A percentile compares a stretch with the other conserved stretches of the same genome.
phyloP scores from a whole-genome alignment of 1,140 invertebrate species.

The Luehdorfia chinensis region DNA sequence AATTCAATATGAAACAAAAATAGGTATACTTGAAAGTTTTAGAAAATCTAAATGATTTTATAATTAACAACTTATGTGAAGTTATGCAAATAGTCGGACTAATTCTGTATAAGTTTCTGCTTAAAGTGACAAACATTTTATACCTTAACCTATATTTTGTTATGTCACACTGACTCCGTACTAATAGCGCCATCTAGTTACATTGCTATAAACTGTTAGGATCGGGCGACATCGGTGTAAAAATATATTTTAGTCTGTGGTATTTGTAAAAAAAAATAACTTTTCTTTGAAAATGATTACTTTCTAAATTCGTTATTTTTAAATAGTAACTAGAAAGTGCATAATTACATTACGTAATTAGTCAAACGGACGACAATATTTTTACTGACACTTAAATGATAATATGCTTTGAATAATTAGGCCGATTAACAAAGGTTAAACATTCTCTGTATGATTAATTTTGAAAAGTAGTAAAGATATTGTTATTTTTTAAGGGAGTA shows the following conservation, averaged over 20 bases:
- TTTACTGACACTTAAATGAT: no score
- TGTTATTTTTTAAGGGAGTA: no score
- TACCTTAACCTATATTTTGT: conserved; percentile 8
- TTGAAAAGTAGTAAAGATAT: no score
- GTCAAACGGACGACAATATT: no score
- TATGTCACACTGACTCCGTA: conserved; percentile 1
- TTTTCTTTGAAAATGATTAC: no score
- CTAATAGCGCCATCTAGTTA: conserved; percentile 11
- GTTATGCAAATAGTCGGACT: conserved; percentile 19
- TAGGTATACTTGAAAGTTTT: conserved; percentile 22
- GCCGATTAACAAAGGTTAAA: no score
- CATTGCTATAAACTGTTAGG: neutral
- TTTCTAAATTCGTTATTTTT: no score
- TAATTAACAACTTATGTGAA: conserved; percentile 16
- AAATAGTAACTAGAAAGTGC: no score
- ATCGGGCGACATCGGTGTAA: neutral
- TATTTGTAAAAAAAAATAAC: no score
- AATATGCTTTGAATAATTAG: no score
- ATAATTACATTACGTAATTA: no score
- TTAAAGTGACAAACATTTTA: conserved; percentile 23
- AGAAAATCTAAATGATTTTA: conserved; percentile 23
- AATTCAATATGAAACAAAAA: neutral
- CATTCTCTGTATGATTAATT: no score
- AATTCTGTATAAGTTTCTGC: conserved; percentile 20
- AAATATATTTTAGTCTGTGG: neutral